Evolutionary conservation across 2,113 vertebrate species (phyloP).

Genomic region (Hemiscyllium ocellatum): DNA sequence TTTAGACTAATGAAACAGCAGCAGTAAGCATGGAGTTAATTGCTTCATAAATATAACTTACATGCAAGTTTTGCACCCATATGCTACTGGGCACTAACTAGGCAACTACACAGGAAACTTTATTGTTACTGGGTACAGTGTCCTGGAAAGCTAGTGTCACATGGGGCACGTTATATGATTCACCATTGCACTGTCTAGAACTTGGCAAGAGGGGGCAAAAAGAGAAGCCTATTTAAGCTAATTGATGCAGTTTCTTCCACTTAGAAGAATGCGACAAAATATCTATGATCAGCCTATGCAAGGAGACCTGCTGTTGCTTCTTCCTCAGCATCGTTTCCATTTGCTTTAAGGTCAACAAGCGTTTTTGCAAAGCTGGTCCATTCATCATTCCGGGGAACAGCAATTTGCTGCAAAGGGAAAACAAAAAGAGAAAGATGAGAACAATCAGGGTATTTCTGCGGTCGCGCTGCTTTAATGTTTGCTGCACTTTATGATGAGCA

Average conservation of each 20-base stretch:
- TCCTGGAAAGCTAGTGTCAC: background rate
- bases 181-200: background rate
- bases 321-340: constrained; percentile 88
- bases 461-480: background rate
- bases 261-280: background rate
- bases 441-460: background rate
- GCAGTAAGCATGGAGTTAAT: background rate
- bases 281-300: constrained; percentile 54
- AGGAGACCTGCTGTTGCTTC: constrained; percentile 80
- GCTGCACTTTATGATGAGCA: background rate
- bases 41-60: background rate
- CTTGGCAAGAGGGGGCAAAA: background rate
- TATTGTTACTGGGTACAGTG: background rate
- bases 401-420: constrained; percentile 73
- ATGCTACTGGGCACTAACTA: background rate
- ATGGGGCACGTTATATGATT: background rate
- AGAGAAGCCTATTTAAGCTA: background rate
- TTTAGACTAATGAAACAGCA: background rate
- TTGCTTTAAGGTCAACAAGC: constrained; percentile 90
- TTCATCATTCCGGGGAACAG: constrained; percentile 82
- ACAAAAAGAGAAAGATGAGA: background rate
- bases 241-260: background rate
- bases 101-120: background rate
- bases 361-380: constrained; percentile 93
- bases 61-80: background rate